Conservation (phyloP, 2,888 invertebrate genomes). For the Carcina quercana region DNA sequence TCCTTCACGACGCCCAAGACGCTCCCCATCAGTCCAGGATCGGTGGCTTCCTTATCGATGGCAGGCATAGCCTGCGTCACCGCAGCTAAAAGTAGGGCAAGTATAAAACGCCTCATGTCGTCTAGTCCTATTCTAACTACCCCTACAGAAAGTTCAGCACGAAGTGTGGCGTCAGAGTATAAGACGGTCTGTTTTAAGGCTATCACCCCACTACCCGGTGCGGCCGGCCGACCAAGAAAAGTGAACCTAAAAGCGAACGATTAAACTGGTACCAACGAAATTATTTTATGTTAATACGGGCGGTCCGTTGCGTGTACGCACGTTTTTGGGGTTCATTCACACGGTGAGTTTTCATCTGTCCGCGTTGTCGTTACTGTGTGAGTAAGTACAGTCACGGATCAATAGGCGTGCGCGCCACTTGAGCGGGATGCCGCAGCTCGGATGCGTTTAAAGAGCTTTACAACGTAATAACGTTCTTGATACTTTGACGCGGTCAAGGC, state of each 20-base stretch:
- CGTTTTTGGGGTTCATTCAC: conserved; percentile 46
- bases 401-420: conserved; percentile 26
- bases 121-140: conserved; percentile 33
- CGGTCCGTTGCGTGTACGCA: conserved; percentile 42
- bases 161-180: conserved; percentile 58
- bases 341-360: conserved; percentile 20
- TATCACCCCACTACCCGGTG: conserved; percentile 58
- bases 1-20: conserved; percentile 80
- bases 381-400: conserved; percentile 25
- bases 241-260: conserved; percentile 59
- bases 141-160: conserved; percentile 61
- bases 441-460: conserved; percentile 8
- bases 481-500: too few species aligned
- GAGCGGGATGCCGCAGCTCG: conserved; percentile 19
- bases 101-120: conserved; percentile 60
- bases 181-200: conserved; percentile 63
- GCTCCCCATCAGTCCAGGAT: conserved; percentile 47
- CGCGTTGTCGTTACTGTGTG: conserved; percentile 15
- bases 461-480: conserved; percentile 6
- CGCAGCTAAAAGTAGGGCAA: conserved; percentile 69
- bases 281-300: conserved; percentile 55
- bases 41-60: conserved; percentile 69
- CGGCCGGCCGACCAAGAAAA: conserved; percentile 48
- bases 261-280: conserved; percentile 56
- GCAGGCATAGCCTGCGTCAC: conserved; percentile 65